A percentile compares a stretch with the other conserved stretches of the same genome.
Conservation (phyloP, 2,888 invertebrate genomes). For the Synergus umbraculus region DNA sequence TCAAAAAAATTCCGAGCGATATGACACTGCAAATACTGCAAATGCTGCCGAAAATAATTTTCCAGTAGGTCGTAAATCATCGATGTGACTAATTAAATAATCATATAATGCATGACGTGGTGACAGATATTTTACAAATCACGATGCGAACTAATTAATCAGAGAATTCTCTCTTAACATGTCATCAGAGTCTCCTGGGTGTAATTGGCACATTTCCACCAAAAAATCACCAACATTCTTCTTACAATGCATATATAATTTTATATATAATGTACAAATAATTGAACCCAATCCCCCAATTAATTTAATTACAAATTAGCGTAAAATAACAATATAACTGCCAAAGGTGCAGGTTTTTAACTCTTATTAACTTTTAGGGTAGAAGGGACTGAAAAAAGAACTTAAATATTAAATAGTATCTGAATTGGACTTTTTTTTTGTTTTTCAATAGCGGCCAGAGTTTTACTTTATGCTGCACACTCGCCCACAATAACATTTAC, state of each 20-base stretch:
- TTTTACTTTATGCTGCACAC: conserved; percentile 6
- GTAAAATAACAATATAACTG: background rate
- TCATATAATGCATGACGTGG: conserved; percentile 13
- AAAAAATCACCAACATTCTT: background rate
- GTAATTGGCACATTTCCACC: background rate
- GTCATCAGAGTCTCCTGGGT: background rate
- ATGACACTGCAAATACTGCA: background rate
- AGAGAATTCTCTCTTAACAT: background rate
- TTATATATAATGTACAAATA: no score
- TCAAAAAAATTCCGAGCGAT: background rate
- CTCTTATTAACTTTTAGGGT: conserved; percentile 1
- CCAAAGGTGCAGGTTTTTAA: background rate
- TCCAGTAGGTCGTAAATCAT: background rate
- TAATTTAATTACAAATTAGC: background rate
- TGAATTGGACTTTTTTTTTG: background rate
- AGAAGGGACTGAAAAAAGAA: background rate
- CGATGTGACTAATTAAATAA: background rate
- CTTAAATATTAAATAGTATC: background rate
- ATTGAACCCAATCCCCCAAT: no score
- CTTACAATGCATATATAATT: no score
- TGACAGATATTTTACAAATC: background rate
- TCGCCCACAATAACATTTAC: conserved; percentile 30
- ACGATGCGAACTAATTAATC: background rate
- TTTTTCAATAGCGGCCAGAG: conserved; percentile 29
- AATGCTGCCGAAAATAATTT: background rate